A percentile compares a stretch with the other conserved stretches of the same genome.
These are phyloP conservation scores for Trimorus sp. DNA, from an alignment of 2,888 invertebrate species.

Conservation along the genomic window DNA sequence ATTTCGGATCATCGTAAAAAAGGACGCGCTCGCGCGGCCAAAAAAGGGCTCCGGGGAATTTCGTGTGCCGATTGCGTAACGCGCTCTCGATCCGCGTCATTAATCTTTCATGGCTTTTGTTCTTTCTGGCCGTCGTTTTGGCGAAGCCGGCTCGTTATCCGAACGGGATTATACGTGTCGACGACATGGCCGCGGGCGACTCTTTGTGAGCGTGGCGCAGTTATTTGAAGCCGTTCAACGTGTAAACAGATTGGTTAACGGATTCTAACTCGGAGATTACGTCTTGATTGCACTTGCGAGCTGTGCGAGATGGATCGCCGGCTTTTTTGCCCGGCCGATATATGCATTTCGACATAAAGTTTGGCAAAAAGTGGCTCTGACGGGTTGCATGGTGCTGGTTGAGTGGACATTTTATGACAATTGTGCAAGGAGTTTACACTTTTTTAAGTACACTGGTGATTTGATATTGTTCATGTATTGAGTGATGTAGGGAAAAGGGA, in stretches of 20 bases:
- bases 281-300: conserved; percentile 3
- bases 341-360: too few species aligned
- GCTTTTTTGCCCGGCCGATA: background rate
- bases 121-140: conserved; percentile 42
- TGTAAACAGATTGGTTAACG: conserved; percentile 34
- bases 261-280: conserved; percentile 8
- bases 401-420: too few species aligned
- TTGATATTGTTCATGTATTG: too few species aligned
- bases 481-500: too few species aligned
- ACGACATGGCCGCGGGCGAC: conserved; percentile 40
- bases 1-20: conserved; percentile 33
- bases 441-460: too few species aligned
- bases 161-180: conserved; percentile 42
- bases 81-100: conserved; percentile 56
- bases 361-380: too few species aligned
- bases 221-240: conserved; percentile 26
- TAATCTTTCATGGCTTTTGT: conserved; percentile 60
- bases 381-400: too few species aligned
- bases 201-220: conserved; percentile 19
- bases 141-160: conserved; percentile 47
- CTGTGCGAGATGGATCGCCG: background rate
- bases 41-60: conserved; percentile 27
- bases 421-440: too few species aligned
- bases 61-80: conserved; percentile 47
- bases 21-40: background rate